A percentile compares a stretch with the other conserved stretches of the same genome.
Evolutionary conservation across 2,797 vertebrate genomes (phyloP).

Genomic region (Pseudochromis fuscus): DNA sequence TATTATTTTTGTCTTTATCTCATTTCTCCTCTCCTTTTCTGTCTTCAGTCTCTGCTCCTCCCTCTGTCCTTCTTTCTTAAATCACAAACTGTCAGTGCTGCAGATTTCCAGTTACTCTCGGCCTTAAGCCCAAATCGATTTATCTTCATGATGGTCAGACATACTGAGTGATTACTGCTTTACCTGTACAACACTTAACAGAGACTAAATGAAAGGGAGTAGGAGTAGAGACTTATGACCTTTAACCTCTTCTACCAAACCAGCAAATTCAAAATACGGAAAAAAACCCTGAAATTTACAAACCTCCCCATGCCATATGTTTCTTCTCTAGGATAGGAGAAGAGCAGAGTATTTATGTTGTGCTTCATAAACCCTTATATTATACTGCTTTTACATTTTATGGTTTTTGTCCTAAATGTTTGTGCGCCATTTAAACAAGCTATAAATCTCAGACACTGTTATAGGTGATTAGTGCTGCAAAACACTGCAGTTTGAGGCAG

Average conservation of each 20-base stretch:
- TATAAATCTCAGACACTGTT: conserved; percentile 59
- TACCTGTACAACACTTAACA: conserved; percentile 15
- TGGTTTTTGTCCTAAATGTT: conserved; percentile 59
- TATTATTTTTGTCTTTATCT: conserved; percentile 31
- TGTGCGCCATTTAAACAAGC: conserved; percentile 53
- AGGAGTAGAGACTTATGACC: conserved; percentile 2
- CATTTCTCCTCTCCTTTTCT: conserved; percentile 35
- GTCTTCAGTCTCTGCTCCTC: neutral
- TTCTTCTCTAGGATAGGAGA: neutral
- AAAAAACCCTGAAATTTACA: neutral
- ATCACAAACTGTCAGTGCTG: conserved; percentile 11
- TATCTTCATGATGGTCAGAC: conserved; percentile 63
- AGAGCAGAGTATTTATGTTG: conserved; percentile 44
- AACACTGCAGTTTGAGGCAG: conserved; percentile 32
- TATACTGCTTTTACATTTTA: conserved; percentile 55
- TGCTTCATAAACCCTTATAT: conserved; percentile 54
- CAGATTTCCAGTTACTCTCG: conserved; percentile 52
- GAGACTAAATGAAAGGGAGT: neutral
- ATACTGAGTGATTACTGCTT: conserved; percentile 32
- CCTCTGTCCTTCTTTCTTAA: conserved; percentile 35
- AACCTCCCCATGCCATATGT: neutral
- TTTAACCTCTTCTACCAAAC: conserved; percentile 1
- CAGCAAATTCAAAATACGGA: neutral
- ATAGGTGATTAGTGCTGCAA: conserved; percentile 47
- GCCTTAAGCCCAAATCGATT: conserved; percentile 68